A percentile compares a stretch with the other conserved stretches of the same genome.
Evolutionary conservation across 1,140 invertebrate species (phyloP).

Genomic region (Temnothorax longispinosus): DNA sequence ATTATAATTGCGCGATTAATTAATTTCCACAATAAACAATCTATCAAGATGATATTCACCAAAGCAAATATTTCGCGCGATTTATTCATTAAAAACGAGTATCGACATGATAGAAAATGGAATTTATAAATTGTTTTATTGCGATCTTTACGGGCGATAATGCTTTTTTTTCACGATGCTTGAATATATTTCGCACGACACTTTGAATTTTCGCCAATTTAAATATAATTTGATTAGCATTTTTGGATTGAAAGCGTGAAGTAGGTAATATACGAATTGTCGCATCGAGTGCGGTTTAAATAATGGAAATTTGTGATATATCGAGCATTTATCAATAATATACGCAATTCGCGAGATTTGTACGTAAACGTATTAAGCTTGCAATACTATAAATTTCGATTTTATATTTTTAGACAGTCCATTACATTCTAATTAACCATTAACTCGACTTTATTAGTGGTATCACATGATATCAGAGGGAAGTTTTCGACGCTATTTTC

Average conservation of each 20-base stretch:
- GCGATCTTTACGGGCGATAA: not conserved
- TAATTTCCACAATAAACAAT: not conserved
- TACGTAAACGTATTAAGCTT: not conserved
- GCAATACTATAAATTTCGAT: not conserved
- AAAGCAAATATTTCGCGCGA: not conserved
- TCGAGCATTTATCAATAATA: not conserved
- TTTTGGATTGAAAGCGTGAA: not conserved
- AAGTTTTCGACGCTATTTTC: constrained; percentile 2
- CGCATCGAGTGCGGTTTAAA: not conserved
- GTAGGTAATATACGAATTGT: not conserved
- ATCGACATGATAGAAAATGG: not conserved
- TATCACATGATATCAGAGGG: not conserved
- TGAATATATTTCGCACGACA: not conserved
- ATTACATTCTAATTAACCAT: constrained; percentile 7
- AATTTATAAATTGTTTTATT: not conserved
- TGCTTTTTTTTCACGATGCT: not conserved
- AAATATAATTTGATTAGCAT: not conserved
- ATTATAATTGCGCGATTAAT: not conserved
- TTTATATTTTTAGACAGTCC: not conserved
- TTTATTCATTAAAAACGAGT: not conserved
- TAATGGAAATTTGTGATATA: not conserved
- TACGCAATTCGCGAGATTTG: not conserved
- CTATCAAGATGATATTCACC: not conserved
- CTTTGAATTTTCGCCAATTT: not conserved
- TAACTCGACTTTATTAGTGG: constrained; percentile 24